phyloP scores from a whole-genome alignment of 1,140 invertebrate species.

The Chlorops oryzae region DNA sequence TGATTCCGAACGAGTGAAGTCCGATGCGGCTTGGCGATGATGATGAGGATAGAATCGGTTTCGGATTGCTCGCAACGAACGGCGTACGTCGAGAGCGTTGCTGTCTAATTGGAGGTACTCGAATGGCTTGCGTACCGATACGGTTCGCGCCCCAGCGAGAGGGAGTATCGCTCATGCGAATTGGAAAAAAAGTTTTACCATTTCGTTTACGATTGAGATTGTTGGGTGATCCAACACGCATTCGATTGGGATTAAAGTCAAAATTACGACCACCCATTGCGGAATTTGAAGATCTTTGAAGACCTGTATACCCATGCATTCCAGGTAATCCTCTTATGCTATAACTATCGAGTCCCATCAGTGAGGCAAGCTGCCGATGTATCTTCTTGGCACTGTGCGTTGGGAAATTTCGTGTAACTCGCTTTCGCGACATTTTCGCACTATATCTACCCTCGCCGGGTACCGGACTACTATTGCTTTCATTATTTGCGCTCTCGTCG shows the following conservation, averaged over 20 bases:
- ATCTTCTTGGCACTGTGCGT: constrained; percentile 14
- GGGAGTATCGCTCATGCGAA: no score
- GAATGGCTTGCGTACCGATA: no score
- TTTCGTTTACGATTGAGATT: not conserved
- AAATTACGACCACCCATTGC: constrained; percentile 25
- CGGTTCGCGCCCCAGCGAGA: no score
- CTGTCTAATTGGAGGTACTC: no score
- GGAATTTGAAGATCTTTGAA: no score
- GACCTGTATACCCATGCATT: no score
- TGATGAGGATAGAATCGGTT: no score
- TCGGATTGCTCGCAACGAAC: no score
- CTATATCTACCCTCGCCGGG: constrained; percentile 3
- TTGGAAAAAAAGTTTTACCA: no score
- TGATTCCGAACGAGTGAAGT: no score
- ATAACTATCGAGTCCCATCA: constrained; percentile 26
- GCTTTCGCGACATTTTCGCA: not conserved
- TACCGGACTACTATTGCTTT: constrained; percentile 31
- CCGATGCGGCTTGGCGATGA: no score
- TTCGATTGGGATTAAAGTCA: constrained; percentile 36
- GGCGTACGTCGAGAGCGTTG: no score
- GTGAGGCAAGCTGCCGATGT: constrained; percentile 35
- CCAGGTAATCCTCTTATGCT: constrained; percentile 30
- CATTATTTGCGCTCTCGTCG: not conserved
- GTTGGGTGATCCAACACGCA: constrained; percentile 24
- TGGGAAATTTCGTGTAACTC: constrained; percentile 4